Percentiles rank a stretch among this genome's conserved stretches.
These are phyloP conservation scores for Bemisia tabaci DNA, from an alignment of 1,140 invertebrate genomes.

Conservation along the genomic window DNA sequence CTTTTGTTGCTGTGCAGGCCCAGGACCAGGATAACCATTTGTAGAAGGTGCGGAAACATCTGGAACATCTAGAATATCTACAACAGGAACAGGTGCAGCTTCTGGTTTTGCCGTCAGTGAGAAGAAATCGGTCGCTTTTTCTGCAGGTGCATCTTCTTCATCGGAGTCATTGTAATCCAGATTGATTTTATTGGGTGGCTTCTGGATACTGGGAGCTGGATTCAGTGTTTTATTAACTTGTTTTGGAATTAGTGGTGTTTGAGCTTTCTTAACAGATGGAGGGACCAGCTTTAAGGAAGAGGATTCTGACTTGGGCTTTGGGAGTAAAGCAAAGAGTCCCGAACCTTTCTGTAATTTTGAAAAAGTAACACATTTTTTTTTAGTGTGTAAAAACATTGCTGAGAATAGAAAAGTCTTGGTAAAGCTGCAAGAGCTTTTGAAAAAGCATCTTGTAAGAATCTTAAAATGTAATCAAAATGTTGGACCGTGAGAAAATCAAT, in stretches of 20 bases:
- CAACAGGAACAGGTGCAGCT: not conserved
- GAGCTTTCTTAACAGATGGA: not conserved
- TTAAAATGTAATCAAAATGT: too few relatives aligned
- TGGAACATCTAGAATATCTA: not conserved
- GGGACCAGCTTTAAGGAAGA: not conserved
- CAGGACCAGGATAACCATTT: not conserved
- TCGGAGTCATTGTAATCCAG: not conserved
- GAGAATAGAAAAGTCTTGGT: too few relatives aligned
- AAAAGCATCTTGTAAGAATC: too few relatives aligned
- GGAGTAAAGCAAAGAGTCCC: not conserved
- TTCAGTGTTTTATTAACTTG: not conserved
- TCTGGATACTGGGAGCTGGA: not conserved
- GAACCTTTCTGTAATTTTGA: not conserved
- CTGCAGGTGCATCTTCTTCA: not conserved
- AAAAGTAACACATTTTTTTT: too few relatives aligned
- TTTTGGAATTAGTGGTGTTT: not conserved
- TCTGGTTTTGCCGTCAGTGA: not conserved
- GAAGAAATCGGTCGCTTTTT: not conserved
- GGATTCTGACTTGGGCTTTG: not conserved
- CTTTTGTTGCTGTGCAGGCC: not conserved
- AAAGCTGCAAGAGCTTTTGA: too few relatives aligned
- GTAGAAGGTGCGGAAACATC: not conserved
- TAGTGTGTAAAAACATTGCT: too few relatives aligned
- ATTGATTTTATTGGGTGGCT: not conserved
- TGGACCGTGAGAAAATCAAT: too few relatives aligned